Evolutionary conservation across 1,140 invertebrate genomes (phyloP), one percentile per base, ranked within the genome.

Genomic region (Drosophila pandora): DNA sequence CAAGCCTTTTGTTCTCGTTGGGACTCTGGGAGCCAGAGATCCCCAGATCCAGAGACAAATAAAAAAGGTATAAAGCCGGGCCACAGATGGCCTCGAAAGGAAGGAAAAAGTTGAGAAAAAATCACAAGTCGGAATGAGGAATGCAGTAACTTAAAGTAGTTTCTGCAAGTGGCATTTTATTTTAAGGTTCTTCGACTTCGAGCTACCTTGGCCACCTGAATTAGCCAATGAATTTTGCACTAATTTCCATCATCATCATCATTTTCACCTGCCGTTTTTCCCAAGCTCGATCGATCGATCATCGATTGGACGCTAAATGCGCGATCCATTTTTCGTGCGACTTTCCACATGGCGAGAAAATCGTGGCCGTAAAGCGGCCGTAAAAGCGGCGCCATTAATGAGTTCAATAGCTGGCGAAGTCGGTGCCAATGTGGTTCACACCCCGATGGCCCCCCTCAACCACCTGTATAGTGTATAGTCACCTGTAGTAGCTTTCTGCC

Each of bases 321-420:
- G 17, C 28, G 49, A 69, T 67, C 64, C 32, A 69, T 55, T 48
- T 55, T 30, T 69, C 50, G 25, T 69, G 64, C 25, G 34, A 78
- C 76, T 83, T 84, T 83, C 72, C 76, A 71, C 60, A 58, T 37
- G 61, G 41, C 62, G 41, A 52, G 76, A 62, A 76, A 77, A 76
- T 67, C 39, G 45, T 22, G 13, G 50, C 13, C 77, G 54, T 39
- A 62, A 39, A 50, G 32, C 62, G 17, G 17, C 17, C 17, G 17
- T 17, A 48, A 73, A 73, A 47, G 57, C 60, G 49, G 50, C 45
- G 45, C 60, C 65, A 87, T 81, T 87, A 87, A 87, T 87, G 83
- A 60, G 83, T 87, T 87, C 84, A 88, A 87, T 89, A 89, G 55
- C 79, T 76, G 79, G 63, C 55, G 41, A 85, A 79, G 70, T 80